Conservation (phyloP, 2,797 vertebrate genomes). For the Lepilemur septentrionalis region DNA sequence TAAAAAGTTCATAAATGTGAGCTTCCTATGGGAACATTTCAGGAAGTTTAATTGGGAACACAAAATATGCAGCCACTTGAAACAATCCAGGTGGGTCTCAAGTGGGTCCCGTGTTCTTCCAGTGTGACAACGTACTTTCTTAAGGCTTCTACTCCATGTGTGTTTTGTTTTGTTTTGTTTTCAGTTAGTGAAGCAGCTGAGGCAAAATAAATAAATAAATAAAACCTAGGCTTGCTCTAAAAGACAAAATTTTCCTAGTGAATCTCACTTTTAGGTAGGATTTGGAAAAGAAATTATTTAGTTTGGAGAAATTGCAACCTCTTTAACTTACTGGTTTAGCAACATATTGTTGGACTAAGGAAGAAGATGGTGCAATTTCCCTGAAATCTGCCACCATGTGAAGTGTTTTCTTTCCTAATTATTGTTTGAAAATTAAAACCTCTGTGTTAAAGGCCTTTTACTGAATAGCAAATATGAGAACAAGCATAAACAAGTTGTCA, state of each 20-base stretch:
- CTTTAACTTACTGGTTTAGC: neutral
- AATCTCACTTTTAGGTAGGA: neutral
- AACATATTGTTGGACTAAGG: neutral
- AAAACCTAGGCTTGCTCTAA: neutral
- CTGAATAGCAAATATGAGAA: neutral
- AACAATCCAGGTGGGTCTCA: neutral
- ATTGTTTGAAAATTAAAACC: slow-evolving; percentile 15
- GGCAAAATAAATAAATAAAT: neutral
- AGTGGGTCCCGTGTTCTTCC: neutral
- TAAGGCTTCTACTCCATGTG: neutral
- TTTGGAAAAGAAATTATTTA: neutral
- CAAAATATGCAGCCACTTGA: neutral
- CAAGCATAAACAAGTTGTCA: neutral
- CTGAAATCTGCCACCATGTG: neutral
- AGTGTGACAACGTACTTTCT: neutral
- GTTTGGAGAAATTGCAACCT: neutral
- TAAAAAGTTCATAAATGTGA: neutral
- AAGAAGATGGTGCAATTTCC: neutral
- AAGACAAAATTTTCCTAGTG: neutral
- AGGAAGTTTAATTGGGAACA: neutral
- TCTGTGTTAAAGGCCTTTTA: slow-evolving; percentile 5
- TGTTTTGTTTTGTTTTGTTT: neutral
- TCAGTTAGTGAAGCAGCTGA: neutral
- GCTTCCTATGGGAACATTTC: neutral
- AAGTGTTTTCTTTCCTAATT: neutral